Evolutionary conservation across 2,888 invertebrate genomes (phyloP).

Genomic region (Drosophila subquinaria): DNA sequence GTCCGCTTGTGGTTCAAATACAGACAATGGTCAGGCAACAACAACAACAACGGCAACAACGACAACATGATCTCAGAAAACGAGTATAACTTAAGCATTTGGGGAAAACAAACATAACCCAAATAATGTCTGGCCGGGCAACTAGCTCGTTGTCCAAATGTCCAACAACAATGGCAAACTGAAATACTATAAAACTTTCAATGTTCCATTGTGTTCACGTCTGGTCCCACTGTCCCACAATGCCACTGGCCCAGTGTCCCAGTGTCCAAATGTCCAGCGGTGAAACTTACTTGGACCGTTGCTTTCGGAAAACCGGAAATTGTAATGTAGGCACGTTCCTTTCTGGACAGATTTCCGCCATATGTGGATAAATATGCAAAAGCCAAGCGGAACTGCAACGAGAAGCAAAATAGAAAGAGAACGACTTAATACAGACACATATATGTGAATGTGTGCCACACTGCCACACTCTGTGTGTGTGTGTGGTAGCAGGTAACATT

Average conservation of each 20-base stretch:
- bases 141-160: slow-evolving; percentile 24
- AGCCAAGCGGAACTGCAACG: slow-evolving; percentile 86
- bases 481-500: slow-evolving; percentile 65
- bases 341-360: slow-evolving; percentile 87
- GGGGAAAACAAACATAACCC: slow-evolving; percentile 61
- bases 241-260: not conserved
- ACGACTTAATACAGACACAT: slow-evolving; percentile 16
- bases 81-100: slow-evolving; percentile 67
- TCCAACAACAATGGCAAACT: slow-evolving; percentile 34
- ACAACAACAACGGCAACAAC: slow-evolving; percentile 13
- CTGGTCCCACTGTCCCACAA: slow-evolving; percentile 1
- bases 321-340: slow-evolving; percentile 90
- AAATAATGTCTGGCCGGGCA: slow-evolving; percentile 41
- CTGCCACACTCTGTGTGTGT: too few relatives aligned
- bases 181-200: slow-evolving; percentile 50
- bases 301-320: slow-evolving; percentile 92
- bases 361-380: slow-evolving; percentile 86
- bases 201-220: slow-evolving; percentile 9
- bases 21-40: slow-evolving; percentile 65
- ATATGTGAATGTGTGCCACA: slow-evolving; percentile 17
- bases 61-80: slow-evolving; percentile 67
- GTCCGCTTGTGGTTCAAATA: slow-evolving; percentile 72
- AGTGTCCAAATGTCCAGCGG: slow-evolving; percentile 1
- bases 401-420: slow-evolving; percentile 52
- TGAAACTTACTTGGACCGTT: slow-evolving; percentile 89